These are phyloP conservation scores for Saturnia japonica DNA, from an alignment of 2,888 invertebrate genomes.

Conservation along the genomic window DNA sequence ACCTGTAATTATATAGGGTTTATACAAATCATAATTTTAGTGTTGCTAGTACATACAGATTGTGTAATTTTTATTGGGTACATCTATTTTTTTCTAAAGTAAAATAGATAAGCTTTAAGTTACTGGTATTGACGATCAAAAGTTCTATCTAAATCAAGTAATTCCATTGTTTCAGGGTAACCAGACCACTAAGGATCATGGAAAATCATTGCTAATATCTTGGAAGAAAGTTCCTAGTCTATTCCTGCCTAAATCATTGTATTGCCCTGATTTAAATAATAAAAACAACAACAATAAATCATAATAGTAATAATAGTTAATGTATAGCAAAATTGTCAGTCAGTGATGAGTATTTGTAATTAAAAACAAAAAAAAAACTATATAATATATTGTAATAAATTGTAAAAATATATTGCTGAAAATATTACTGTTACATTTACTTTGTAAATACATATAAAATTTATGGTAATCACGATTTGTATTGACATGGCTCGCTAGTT, in stretches of 20 bases:
- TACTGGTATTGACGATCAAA: not conserved
- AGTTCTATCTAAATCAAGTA: not conserved
- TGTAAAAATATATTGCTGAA: not conserved
- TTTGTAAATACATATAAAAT: not conserved
- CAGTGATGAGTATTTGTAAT: not conserved
- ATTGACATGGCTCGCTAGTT: conserved; percentile 30
- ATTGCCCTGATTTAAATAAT: conserved; percentile 51
- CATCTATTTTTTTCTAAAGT: too few relatives aligned
- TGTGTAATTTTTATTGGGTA: too few relatives aligned
- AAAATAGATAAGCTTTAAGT: too few relatives aligned
- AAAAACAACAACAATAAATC: conserved; percentile 48
- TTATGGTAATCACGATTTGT: not conserved
- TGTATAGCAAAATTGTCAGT: too few relatives aligned
- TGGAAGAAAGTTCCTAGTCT: conserved; percentile 65
- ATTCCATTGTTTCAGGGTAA: conserved; percentile 47
- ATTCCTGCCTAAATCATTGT: conserved; percentile 57
- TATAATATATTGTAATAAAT: conserved; percentile 20
- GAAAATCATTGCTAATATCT: conserved; percentile 54
- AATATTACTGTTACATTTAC: not conserved
- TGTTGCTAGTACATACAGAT: too few relatives aligned
- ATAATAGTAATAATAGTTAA: too few relatives aligned
- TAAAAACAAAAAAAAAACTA: conserved; percentile 3
- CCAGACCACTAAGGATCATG: conserved; percentile 42
- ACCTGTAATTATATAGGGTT: too few relatives aligned
- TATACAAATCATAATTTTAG: too few relatives aligned